Evolutionary conservation across 2,888 invertebrate genomes (phyloP).

Genomic region (Dorcus parallelipipedus): DNA sequence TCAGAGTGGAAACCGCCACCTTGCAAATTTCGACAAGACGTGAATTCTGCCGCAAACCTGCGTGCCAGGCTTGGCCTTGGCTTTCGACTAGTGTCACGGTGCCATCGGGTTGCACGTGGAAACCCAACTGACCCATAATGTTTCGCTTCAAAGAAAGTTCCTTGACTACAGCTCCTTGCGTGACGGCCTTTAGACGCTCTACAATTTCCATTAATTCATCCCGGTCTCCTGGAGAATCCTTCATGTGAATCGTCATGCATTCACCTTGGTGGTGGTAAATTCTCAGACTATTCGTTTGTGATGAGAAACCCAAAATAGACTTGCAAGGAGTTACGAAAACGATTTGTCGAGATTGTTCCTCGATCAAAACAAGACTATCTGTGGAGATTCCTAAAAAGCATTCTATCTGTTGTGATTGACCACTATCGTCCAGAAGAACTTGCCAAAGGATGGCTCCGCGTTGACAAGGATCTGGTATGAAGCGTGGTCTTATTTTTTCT

Average conservation of each 20-base stretch:
- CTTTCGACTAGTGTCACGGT: constrained; percentile 91
- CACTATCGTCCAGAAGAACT: constrained; percentile 70
- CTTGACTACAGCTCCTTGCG: constrained; percentile 71
- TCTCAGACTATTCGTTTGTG: constrained; percentile 62
- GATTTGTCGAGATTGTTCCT: constrained; percentile 76
- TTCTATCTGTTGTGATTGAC: constrained; percentile 63
- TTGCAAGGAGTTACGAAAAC: constrained; percentile 83
- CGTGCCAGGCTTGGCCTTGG: constrained; percentile 67
- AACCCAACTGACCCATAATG: constrained; percentile 79
- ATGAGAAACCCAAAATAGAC: constrained; percentile 67
- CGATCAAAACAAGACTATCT: constrained; percentile 83
- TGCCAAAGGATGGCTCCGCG: constrained; percentile 82
- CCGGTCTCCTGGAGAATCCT: constrained; percentile 64
- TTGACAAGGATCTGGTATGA: constrained; percentile 69
- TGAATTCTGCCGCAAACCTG: constrained; percentile 86
- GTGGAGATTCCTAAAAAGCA: constrained; percentile 83
- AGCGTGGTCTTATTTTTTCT: constrained; percentile 68
- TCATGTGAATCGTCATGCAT: constrained; percentile 77
- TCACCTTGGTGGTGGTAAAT: constrained; percentile 91
- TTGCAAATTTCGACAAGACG: constrained; percentile 73
- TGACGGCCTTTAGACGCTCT: constrained; percentile 75
- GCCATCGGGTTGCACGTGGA: constrained; percentile 90
- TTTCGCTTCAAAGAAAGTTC: constrained; percentile 81
- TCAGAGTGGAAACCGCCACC: constrained; percentile 77
- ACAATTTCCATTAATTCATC: constrained; percentile 74